Conservation (phyloP, 2,797 vertebrate genomes). For the Cyprinodon diabolis region DNA sequence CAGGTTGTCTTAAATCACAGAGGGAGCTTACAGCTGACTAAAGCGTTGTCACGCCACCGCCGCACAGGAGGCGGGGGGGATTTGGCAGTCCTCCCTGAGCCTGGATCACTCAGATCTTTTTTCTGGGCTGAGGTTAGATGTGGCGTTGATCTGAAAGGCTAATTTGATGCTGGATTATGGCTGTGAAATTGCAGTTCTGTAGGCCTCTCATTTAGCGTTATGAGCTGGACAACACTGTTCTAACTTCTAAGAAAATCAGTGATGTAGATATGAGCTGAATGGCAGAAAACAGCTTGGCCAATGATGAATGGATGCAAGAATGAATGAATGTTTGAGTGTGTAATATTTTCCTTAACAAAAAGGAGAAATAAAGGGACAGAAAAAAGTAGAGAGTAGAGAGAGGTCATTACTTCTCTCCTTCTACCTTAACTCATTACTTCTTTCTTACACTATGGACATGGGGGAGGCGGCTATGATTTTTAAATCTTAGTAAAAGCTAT, state of each 20-base stretch:
- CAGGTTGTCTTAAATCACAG: constrained; percentile 78
- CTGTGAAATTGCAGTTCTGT: constrained; percentile 69
- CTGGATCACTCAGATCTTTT: constrained; percentile 66
- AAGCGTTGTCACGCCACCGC: constrained; percentile 61
- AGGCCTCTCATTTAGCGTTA: constrained; percentile 54
- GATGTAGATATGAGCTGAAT: constrained; percentile 44
- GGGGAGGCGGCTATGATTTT: constrained; percentile 26
- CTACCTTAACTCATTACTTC: too few relatives aligned
- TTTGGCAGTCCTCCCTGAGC: constrained; percentile 57
- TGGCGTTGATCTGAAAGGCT: constrained; percentile 76
- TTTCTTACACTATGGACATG: background rate
- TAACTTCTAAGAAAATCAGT: constrained; percentile 52
- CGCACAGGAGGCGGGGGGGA: constrained; percentile 48
- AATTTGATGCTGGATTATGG: constrained; percentile 78
- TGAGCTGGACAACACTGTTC: constrained; percentile 53
- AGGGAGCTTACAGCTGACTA: constrained; percentile 78
- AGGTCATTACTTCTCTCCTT: too few relatives aligned
- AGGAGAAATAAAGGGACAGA: too few relatives aligned
- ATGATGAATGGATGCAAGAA: too few relatives aligned
- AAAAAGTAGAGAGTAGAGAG: too few relatives aligned
- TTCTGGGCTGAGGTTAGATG: constrained; percentile 74
- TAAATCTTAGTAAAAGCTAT: constrained; percentile 28
- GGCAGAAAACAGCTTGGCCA: background rate
- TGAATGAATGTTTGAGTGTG: too few relatives aligned
- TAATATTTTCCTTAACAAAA: too few relatives aligned